Conservation (phyloP, 2,797 vertebrate genomes). For the Chelmon rostratus region DNA sequence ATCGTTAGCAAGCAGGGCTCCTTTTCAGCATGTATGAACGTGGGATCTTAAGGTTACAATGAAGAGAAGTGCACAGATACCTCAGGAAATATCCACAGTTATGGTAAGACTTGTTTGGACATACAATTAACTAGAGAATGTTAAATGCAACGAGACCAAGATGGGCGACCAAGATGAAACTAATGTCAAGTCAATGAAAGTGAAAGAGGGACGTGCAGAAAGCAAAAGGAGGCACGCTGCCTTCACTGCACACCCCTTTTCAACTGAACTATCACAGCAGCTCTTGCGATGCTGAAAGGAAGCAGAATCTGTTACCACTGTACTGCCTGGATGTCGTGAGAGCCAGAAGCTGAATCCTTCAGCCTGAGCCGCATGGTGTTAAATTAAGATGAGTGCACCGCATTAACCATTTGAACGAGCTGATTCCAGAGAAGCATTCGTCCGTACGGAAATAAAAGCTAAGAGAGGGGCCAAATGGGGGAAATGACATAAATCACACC, state of each 20-base stretch:
- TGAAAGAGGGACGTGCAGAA: constrained; percentile 18
- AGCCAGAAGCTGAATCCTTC: constrained; percentile 5
- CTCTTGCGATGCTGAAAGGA: not conserved
- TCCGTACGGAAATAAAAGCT: constrained; percentile 19
- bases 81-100: not conserved
- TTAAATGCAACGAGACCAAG: constrained; percentile 14
- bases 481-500: constrained; percentile 6
- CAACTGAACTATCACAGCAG: not conserved
- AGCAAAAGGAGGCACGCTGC: constrained; percentile 26
- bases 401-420: not conserved
- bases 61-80: constrained; percentile 13
- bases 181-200: not conserved
- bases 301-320: constrained; percentile 14
- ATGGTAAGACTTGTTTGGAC: not conserved
- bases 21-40: not conserved
- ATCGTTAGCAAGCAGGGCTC: not conserved
- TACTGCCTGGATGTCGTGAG: constrained; percentile 1
- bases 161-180: not conserved
- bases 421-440: not conserved
- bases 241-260: not conserved
- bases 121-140: not conserved
- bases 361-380: constrained; percentile 19
- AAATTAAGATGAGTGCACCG: not conserved
- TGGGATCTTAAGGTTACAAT: constrained; percentile 17
- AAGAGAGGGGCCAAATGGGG: not conserved